Base-by-base conservation (phyloP, 2,797 vertebrate genomes). In the Scomberomorus guttatus region DNA sequence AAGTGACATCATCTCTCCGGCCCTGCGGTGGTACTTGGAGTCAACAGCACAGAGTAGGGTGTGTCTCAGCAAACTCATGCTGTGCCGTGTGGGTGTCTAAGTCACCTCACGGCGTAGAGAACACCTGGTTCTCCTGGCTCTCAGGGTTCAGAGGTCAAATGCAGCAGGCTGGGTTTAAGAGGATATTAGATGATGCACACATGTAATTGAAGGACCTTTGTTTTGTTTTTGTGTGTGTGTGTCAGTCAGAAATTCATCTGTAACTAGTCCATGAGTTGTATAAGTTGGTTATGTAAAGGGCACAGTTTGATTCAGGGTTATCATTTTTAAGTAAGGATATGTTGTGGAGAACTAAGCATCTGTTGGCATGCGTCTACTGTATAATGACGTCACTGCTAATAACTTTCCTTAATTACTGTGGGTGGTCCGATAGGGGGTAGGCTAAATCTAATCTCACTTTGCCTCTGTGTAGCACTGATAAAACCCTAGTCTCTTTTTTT, bases 351-450 rank as follows among this genome's bases (percentile, higher is more conserved):
- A 62, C 27, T 54, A 81, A 85, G 70, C 51, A 55, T 81, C 60
- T 66, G 56, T 73, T 85, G 82, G 72, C 80, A 58, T 70, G 63
- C 1, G 10, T 85, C 51, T 64, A 54, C 63, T 66, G 62, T 82
- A 62, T 78, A 75, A 67, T 77, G 81, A 83, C 22, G 6, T 83
- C 78, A 79, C 56, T 60, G 75, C 77, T 80, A 77, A 39, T 77
- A 83, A 84, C 59, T 73, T 89, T 86, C 37, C 72, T 89, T 89
- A 89, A 92, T 89, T 90, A 83, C 78, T 81, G 48, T 11, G 66
- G 72, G 64, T 73, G 73, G 82, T 83, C 77, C 59, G 74, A 14
- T 48, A 48, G 24, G 24, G 51, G 67, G 39, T 11, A 37, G 37
- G 37, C 37, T 76, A 56, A 83, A 52, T 77, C 52, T 86, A 88